Conservation (phyloP, 1,140 invertebrate genomes). For the Pseudomyrmex cubaensis region DNA sequence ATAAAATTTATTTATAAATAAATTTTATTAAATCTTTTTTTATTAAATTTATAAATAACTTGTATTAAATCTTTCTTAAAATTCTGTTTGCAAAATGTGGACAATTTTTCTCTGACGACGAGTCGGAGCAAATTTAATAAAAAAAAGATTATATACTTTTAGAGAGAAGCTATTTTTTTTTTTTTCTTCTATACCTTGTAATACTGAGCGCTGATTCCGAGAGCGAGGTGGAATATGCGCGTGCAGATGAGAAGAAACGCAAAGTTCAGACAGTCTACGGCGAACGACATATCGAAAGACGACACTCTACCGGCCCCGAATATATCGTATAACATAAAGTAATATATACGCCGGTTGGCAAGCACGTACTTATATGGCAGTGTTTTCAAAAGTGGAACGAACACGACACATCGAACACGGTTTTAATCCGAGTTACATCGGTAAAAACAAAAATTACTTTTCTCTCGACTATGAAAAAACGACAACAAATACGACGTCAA, state of each 20-base stretch:
- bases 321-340: conserved; percentile 30
- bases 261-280: conserved; percentile 77
- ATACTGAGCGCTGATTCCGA: conserved; percentile 77
- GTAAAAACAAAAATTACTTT: not conserved
- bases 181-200: conserved; percentile 73
- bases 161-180: too few relatives aligned
- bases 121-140: not conserved
- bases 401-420: conserved; percentile 10
- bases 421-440: conserved; percentile 1
- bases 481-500: not conserved
- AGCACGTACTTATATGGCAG: conserved; percentile 50
- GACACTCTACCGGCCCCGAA: not conserved
- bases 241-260: conserved; percentile 76
- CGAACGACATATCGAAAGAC: conserved; percentile 70
- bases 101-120: not conserved
- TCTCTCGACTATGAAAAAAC: not conserved
- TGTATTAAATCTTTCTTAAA: not conserved
- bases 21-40: too few relatives aligned
- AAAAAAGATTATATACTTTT: too few relatives aligned
- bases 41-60: too few relatives aligned
- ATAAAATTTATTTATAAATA: too few relatives aligned
- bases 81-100: not conserved
- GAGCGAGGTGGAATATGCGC: conserved; percentile 77
- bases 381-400: conserved; percentile 54
- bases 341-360: conserved; percentile 26